Evolutionary conservation across 1,140 invertebrate genomes (phyloP), one percentile per base, ranked within the genome.

Genomic region (Drosophila simulans): DNA sequence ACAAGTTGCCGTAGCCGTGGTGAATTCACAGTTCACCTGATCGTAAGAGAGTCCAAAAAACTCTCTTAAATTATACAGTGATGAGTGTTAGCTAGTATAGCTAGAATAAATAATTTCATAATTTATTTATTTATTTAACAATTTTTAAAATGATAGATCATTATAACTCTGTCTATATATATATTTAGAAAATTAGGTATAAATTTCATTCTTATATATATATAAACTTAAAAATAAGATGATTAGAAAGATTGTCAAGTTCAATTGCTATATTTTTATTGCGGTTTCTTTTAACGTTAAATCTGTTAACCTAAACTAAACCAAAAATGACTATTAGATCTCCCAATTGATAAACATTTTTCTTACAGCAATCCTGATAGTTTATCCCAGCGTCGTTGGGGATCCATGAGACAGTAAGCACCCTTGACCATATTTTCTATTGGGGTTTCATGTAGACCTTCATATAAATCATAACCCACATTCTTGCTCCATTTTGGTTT

Each of bases 321-420:
- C 2, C 7, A 0, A 31, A 31, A 10, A 31, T 0, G 7, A 31
- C 27, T 7, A 27, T 37, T 17, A 15, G 4, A 17, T 55, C 1
- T 15, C 10, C 13, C 15, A 45, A 48, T 49, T 79, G 54, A 60
- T 77, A 31, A 39, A 83, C 40, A 48, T 65, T 76, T 86, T 65
- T 54, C 71, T 91, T 83, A n/a, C 88, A 95, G 95, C 93, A 94
- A 95, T 91, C 94, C 95, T 83, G 95, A 96, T 86, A 94, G 94
- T 75, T 93, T 95, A 73, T 94, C 95, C 72, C 94, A 95, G 91
- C 93, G 95, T 75, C 94, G 95, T 93, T 96, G 95, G 95, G 95
- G 95, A 71, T 96, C 95, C 56, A 95, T 96, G 94, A 93, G 95
- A 94, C 95, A 96, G 95, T 96, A 94, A 95, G 95, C 92, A 78